Evolutionary conservation across 1,140 invertebrate genomes (phyloP).

Genomic region (Sinonovacula constricta): DNA sequence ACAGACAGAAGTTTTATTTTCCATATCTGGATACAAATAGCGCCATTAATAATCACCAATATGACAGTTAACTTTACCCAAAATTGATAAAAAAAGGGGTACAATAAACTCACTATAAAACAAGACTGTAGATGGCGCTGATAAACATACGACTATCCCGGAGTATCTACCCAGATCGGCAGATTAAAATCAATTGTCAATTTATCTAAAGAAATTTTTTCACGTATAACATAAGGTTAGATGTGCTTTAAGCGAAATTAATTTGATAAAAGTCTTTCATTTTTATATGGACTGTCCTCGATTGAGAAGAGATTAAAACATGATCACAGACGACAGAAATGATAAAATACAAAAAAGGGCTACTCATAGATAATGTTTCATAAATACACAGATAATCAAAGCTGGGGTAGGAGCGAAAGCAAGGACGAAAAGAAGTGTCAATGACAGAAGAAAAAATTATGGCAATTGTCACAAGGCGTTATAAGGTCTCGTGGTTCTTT

Average conservation of each 20-base stretch:
- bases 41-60: too few species aligned
- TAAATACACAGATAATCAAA: background rate
- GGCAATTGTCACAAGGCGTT: too few species aligned
- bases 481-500: too few species aligned
- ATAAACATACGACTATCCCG: too few species aligned
- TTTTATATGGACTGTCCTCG: background rate
- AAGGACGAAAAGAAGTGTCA: background rate
- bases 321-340: background rate
- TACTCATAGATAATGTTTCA: background rate
- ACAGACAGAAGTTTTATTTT: too few species aligned
- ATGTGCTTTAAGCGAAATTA: constrained; percentile 34
- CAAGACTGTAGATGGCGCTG: too few species aligned
- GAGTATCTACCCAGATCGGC: too few species aligned
- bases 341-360: background rate
- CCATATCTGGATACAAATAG: too few species aligned
- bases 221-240: constrained; percentile 12
- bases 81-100: too few species aligned
- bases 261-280: constrained; percentile 43
- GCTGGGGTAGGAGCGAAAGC: background rate
- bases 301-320: background rate
- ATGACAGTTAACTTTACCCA: too few species aligned
- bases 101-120: too few species aligned
- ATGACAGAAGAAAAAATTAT: too few species aligned
- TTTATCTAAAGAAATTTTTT: constrained; percentile 28
- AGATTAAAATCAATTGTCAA: constrained; percentile 48